Percentiles rank a stretch among this genome's conserved stretches.
Evolutionary conservation across 2,888 invertebrate genomes (phyloP).

Genomic region (Leptogaster cylindrica): DNA sequence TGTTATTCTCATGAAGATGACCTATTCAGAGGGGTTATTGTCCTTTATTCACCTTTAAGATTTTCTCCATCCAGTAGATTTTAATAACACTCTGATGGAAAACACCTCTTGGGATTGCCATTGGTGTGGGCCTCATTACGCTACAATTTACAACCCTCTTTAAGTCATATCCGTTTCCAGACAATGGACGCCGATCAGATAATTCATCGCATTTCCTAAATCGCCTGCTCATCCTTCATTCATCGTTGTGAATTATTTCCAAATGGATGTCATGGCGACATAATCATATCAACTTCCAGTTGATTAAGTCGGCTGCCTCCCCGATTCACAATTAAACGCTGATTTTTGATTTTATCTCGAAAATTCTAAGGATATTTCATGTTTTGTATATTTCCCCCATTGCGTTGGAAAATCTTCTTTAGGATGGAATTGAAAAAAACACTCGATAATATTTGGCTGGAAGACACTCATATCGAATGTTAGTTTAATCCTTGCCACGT

Average conservation of each 20-base stretch:
- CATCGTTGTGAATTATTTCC: background rate
- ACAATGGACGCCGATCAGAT: constrained; percentile 47
- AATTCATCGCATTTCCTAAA: constrained; percentile 22
- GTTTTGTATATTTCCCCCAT: background rate
- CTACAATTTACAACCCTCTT: constrained; percentile 8
- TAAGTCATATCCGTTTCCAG: constrained; percentile 43
- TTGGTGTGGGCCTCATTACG: background rate
- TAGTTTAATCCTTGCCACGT: constrained; percentile 10
- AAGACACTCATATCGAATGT: background rate
- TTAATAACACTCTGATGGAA: background rate
- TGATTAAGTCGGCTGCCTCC: constrained; percentile 57
- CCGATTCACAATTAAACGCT: constrained; percentile 44
- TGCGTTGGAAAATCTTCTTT: too few species aligned
- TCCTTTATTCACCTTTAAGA: background rate
- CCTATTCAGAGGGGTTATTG: background rate
- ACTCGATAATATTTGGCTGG: too few species aligned
- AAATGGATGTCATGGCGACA: constrained; percentile 50
- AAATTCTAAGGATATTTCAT: background rate
- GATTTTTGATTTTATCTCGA: constrained; percentile 24
- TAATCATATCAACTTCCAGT: constrained; percentile 62
- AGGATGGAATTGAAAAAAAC: too few species aligned
- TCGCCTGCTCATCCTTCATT: constrained; percentile 18
- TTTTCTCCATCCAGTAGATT: background rate
- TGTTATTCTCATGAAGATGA: background rate
- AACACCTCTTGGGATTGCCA: background rate